Evolutionary conservation across 2,797 vertebrate species (phyloP).

Genomic region (Sebastes miniatus): DNA sequence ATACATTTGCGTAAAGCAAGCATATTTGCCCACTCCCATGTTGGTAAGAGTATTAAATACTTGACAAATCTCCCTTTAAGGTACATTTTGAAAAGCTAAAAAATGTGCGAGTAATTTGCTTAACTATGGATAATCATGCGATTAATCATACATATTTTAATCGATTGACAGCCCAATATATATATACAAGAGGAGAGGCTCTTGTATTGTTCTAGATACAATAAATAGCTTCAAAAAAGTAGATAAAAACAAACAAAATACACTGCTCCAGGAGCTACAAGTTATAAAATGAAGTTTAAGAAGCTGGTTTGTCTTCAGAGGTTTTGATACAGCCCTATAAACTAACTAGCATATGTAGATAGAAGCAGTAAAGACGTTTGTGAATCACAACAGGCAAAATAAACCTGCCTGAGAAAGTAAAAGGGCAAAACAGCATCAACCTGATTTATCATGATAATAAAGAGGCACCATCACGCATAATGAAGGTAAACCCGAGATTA

Average conservation of each 20-base stretch:
- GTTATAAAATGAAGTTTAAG: not conserved
- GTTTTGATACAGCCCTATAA: not conserved
- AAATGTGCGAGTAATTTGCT: no score
- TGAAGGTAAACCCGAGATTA: not conserved
- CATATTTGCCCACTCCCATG: no score
- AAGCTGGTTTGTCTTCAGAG: not conserved
- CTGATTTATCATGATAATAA: slow-evolving; percentile 22
- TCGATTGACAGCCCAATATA: not conserved
- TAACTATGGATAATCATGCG: no score
- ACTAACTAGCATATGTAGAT: not conserved
- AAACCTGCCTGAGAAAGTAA: slow-evolving; percentile 14
- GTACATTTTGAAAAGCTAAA: no score
- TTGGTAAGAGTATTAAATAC: no score
- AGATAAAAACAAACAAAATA: not conserved
- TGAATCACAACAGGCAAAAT: not conserved
- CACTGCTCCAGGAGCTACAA: not conserved
- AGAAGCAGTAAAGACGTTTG: not conserved
- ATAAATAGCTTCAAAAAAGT: not conserved
- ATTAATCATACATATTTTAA: no score
- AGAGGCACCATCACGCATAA: not conserved
- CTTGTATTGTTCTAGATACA: not conserved
- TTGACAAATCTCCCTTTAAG: no score
- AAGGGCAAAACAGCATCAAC: not conserved
- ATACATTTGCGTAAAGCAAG: no score
- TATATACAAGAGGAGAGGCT: not conserved